Evolutionary conservation across 2,797 vertebrate genomes (phyloP).

Genomic region (Dallia pectoralis): DNA sequence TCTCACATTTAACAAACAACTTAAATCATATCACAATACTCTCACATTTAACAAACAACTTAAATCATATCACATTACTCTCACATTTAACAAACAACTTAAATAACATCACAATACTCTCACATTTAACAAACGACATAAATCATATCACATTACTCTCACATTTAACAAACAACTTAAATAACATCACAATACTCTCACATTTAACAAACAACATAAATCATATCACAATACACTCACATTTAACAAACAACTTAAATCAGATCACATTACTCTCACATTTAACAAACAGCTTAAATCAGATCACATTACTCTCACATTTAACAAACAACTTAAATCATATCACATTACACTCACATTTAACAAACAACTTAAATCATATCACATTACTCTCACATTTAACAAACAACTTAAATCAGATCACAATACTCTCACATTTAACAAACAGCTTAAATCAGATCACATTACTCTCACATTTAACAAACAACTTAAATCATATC

Average conservation of each 20-base stretch:
- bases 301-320: conserved; percentile 9
- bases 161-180: too few relatives aligned
- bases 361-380: conserved; percentile 23
- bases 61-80: conserved; percentile 1
- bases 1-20: conserved; percentile 13
- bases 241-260: conserved; percentile 21
- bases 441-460: too few relatives aligned
- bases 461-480: too few relatives aligned
- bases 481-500: neutral
- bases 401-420: conserved; percentile 23
- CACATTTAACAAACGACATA: conserved; percentile 24
- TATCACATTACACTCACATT: conserved; percentile 5
- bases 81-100: conserved; percentile 22
- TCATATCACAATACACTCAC: neutral
- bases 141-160: conserved; percentile 5
- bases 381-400: neutral
- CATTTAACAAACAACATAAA: neutral
- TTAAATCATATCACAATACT: conserved; percentile 17
- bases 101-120: conserved; percentile 1
- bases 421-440: conserved; percentile 2
- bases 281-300: conserved; percentile 20
- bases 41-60: conserved; percentile 3
- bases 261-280: conserved; percentile 6
- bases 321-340: conserved; percentile 22
- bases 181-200: conserved; percentile 5